A percentile compares a stretch with the other conserved stretches of the same genome.
Evolutionary conservation across 2,888 invertebrate genomes (phyloP).

Genomic region (Lasioglossum lativentre): DNA sequence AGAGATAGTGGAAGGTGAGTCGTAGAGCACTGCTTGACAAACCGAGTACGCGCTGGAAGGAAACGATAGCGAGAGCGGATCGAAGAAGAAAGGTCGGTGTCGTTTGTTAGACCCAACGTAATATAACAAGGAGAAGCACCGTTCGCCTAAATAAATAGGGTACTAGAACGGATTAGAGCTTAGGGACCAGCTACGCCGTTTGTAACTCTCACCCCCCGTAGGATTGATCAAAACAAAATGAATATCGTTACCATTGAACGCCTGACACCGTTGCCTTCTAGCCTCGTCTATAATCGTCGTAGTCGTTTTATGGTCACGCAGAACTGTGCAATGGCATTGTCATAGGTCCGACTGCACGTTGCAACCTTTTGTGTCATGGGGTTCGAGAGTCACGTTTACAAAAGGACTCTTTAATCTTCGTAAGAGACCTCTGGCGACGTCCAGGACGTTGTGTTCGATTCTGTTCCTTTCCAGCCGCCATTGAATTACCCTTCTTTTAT

Average conservation of each 20-base stretch:
- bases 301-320: conserved; percentile 21
- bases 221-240: background rate
- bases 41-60: background rate
- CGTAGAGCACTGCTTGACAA: background rate
- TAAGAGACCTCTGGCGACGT: background rate
- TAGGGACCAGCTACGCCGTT: background rate
- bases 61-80: background rate
- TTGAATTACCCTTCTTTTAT: background rate
- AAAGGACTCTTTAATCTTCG: conserved; percentile 29
- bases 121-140: background rate
- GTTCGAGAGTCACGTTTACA: conserved; percentile 22
- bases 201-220: background rate
- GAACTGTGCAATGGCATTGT: conserved; percentile 8
- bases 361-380: conserved; percentile 19
- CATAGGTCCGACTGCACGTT: background rate
- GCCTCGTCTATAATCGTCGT: conserved; percentile 15
- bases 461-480: conserved; percentile 23
- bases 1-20: background rate
- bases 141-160: background rate
- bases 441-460: background rate
- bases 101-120: background rate
- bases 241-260: conserved; percentile 18
- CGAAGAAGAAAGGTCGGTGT: conserved; percentile 1
- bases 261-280: background rate
- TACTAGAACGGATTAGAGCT: background rate